Evolutionary conservation across 2,888 invertebrate species (phyloP).

Genomic region (Asteroscopus sphinx): DNA sequence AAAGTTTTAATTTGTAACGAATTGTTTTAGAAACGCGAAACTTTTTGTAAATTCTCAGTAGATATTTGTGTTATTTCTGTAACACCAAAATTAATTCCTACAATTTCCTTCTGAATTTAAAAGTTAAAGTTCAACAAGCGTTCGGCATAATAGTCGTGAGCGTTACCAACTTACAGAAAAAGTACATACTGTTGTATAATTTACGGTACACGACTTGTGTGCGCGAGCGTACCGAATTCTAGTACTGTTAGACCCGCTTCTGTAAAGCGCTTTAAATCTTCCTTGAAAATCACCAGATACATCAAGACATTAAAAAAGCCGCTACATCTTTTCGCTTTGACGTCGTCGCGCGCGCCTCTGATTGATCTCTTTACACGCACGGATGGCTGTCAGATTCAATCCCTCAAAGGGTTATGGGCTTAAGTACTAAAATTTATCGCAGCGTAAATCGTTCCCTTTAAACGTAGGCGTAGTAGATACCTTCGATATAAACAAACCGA

Average conservation of each 20-base stretch:
- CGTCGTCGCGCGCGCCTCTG: conserved; percentile 28
- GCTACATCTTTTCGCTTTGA: conserved; percentile 16
- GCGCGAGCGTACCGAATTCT: conserved; percentile 46
- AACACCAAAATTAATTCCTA: conserved; percentile 7
- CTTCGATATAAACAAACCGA: conserved; percentile 27
- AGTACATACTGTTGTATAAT: conserved; percentile 19
- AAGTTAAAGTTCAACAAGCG: conserved; percentile 6
- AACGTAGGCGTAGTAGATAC: conserved; percentile 6
- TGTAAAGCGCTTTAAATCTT: conserved; percentile 32
- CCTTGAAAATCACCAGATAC: conserved; percentile 25
- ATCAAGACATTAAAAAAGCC: conserved; percentile 22
- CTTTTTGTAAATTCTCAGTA: conserved; percentile 27
- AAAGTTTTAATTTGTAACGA: conserved; percentile 46
- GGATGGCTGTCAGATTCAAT: conserved; percentile 61
- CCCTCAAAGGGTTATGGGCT: conserved; percentile 68
- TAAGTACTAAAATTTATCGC: conserved; percentile 61
- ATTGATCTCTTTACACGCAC: conserved; percentile 53
- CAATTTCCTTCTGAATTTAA: conserved; percentile 5
- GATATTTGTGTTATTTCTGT: conserved; percentile 14
- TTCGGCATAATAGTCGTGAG: conserved; percentile 18
- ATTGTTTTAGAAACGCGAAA: conserved; percentile 47
- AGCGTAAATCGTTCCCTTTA: conserved; percentile 41
- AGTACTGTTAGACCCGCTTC: conserved; percentile 49
- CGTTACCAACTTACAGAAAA: conserved; percentile 18
- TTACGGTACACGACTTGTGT: conserved; percentile 26